Evolutionary conservation across 2,888 invertebrate genomes (phyloP), one percentile per base, ranked within the genome.

Genomic region (Atrina japonica): DNA sequence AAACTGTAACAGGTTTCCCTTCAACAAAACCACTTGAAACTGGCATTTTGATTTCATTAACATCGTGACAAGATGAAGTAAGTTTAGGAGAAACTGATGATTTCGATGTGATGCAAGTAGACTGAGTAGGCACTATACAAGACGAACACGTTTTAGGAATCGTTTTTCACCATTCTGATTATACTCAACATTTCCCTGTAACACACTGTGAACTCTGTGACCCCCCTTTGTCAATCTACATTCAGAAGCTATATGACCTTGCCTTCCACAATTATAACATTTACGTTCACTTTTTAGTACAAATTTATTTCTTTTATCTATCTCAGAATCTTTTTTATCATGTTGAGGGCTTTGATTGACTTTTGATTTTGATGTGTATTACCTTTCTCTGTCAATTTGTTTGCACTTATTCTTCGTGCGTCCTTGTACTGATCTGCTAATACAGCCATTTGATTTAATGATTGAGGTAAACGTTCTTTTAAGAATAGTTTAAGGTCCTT

Each of bases 1-100:
- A 50, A 18, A 65, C 68, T 29, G 29, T 47, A 7, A 72, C 56
- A 18, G n/a, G 21, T 18, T 47, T 60, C n/a, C 49, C 49, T 23
- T 49, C 40, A 14, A 29, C 50, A 35, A 30, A 40, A 11, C 63
- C 50, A 18, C 29, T n/a, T 18, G 50, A 30, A 50, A 40, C 30
- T 21, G 52, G 52, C 52, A 63, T 52, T 21, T 29, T 23, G 11
- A 21, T 9, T 18, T 40, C n/a, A n/a, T 6, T 7, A 11, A 11
- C 18, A 6, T 40, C 29, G 35, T 63, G 1, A 23, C 52, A 29
- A 16, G 40, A 18, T 3, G 25, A 40, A 40, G 9, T 35, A 14
- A 40, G 21, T 23, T 2, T 25, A 11, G 40, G 14, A 5, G 23
- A 23, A 11, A 35, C 35, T 35, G 35, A 7, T 7, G 35, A 7